Base-by-base conservation (phyloP, 2,888 invertebrate genomes). In the Neelides folsomi region DNA sequence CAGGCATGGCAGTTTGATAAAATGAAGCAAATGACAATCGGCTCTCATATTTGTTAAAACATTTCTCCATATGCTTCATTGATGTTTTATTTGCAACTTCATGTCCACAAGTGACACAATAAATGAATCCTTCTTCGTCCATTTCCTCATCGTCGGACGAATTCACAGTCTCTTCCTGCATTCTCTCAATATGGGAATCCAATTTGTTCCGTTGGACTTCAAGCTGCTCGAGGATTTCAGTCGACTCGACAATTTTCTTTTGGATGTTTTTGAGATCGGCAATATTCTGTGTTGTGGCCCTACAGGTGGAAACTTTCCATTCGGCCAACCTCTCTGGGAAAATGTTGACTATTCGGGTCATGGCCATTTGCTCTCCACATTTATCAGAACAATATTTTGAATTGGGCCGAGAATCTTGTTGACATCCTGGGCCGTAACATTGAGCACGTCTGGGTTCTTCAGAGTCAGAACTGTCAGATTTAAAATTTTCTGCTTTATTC, bases 41-140 rank as follows among this genome's bases (percentile, higher is more conserved):
- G 44, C 92, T 89, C 71, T 97, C 97, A 71, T 92, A 90, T 79
- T 95, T 95, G 62, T 89, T 85, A 71, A 93, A 97, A 70, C 95
- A 97, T 70, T 92, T 92, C 73, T 94, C 95, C 90, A 97, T 92
- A 68, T 97, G 97, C 66, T 88, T 87, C 16, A 94, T 80, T 0
- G 93, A 94, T 0, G 87, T 86, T 50, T 84, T 80, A 1, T 89
- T 86, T 69, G 88, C 86, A 55, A 95, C 85, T 74, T 95, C 94
- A 69, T 89, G 89, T 0, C 95, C 95, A 72, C 97, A 97, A 0
- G 94, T 94, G 35, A 95, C 88, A 71, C 97, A 97, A 70, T 90
- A 90, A 78, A 90, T 86, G 47, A 85, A 86, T 55, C 82, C 80
- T 65, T 82, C 81, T 56, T 77, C 79, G 61, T 77, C 77, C 39